Evolutionary conservation across 2,888 invertebrate genomes (phyloP).

Genomic region (Ichneumoninae sp.): DNA sequence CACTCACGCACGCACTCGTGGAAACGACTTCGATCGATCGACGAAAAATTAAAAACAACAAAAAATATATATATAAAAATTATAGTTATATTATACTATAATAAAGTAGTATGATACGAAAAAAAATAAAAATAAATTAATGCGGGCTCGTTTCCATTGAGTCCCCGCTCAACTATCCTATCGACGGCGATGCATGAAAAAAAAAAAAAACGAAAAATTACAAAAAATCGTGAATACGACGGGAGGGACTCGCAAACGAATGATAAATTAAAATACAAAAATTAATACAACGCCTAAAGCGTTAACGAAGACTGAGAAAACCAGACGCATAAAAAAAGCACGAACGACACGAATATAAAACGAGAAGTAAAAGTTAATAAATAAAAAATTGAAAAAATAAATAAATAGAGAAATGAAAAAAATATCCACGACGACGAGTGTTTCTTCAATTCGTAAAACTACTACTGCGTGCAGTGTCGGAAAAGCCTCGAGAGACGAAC

Average conservation of each 20-base stretch:
- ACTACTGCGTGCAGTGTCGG: constrained; percentile 70
- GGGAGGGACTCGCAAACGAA: constrained; percentile 11
- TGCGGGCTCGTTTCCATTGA: constrained; percentile 55
- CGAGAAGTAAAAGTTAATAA: constrained; percentile 25
- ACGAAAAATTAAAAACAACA: constrained; percentile 46
- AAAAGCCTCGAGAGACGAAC: constrained; percentile 69
- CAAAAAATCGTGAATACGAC: constrained; percentile 21
- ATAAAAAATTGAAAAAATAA: constrained; percentile 15
- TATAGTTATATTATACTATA: constrained; percentile 50
- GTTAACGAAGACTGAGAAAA: constrained; percentile 66
- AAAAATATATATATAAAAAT: constrained; percentile 28
- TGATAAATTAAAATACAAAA: constrained; percentile 22
- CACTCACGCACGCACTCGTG: constrained; percentile 68
- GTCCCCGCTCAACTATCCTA: constrained; percentile 49
- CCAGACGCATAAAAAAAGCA: constrained; percentile 50
- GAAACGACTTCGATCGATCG: constrained; percentile 68
- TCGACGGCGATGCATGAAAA: constrained; percentile 33
- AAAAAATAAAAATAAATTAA: constrained; percentile 23
- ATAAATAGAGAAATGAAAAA: constrained; percentile 28
- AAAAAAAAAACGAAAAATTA: too few relatives aligned
- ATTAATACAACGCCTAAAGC: constrained; percentile 31
- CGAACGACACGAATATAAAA: constrained; percentile 38
- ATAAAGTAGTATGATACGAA: constrained; percentile 44
- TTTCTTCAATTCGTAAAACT: constrained; percentile 57
- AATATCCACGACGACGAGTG: constrained; percentile 64